Percentiles rank a stretch among this genome's conserved stretches.
Conservation (phyloP, 2,113 vertebrate species). For the Percopsis transmontana region DNA sequence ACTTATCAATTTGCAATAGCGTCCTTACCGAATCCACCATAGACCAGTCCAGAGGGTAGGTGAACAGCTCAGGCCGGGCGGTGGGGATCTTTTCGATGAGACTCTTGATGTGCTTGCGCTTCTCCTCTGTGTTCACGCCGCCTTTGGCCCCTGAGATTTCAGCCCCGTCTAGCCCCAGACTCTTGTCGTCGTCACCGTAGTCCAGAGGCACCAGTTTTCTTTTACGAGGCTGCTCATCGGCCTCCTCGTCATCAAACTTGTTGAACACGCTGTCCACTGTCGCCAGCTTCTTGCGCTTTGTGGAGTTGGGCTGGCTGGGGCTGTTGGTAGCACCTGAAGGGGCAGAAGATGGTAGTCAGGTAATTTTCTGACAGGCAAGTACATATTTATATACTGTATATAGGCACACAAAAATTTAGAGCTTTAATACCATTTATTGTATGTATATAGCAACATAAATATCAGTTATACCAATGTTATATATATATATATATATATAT, state of each 20-base stretch:
- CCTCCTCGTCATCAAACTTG: constrained; percentile 97
- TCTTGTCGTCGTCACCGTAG: constrained; percentile 97
- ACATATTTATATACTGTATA: too few relatives aligned
- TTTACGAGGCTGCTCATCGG: constrained; percentile 93
- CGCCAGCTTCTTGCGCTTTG: constrained; percentile 93
- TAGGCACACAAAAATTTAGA: too few relatives aligned
- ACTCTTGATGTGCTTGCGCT: constrained; percentile 97
- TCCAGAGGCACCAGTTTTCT: constrained; percentile 96
- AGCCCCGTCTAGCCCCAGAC: constrained; percentile 70
- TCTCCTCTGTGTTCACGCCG: constrained; percentile 92
- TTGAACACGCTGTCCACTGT: constrained; percentile 95
- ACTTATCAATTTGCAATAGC: background rate
- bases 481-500: too few relatives aligned
- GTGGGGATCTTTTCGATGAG: constrained; percentile 99
- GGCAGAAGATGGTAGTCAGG: background rate
- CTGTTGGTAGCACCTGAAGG: constrained; percentile 88
- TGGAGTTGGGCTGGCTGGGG: constrained; percentile 89
- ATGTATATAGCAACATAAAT: too few relatives aligned
- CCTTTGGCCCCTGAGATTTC: constrained; percentile 81
- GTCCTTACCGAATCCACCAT: constrained; percentile 93
- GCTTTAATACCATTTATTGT: too few relatives aligned
- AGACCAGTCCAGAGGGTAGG: constrained; percentile 96
- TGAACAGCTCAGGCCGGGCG: constrained; percentile 95
- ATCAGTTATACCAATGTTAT: too few relatives aligned
- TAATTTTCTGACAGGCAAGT: background rate